Base-by-base conservation (phyloP, 2,888 invertebrate genomes). In the Drosophila affinis region DNA sequence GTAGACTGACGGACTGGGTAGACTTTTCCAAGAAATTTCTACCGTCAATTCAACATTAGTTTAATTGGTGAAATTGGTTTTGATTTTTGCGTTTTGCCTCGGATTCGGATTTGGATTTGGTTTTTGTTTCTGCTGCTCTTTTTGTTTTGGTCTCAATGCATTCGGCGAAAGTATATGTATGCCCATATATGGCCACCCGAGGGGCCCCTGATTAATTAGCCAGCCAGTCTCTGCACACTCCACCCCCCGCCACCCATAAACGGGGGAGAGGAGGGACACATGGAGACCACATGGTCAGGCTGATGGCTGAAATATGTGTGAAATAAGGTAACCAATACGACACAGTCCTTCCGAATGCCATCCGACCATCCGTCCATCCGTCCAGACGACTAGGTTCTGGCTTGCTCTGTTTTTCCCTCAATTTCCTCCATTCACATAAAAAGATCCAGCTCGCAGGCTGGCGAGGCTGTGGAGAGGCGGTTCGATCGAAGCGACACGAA, bases 1-100 rank as follows among this genome's bases (percentile, higher is more conserved):
- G 18, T 29, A 46, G 46, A 12, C 60, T 39, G 54, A 48, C 27
- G 51, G 55, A 51, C 75, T 72, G 69, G 69, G 61, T 63, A 75
- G 70, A 77, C 70, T 73, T 81, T 83, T 82, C 77, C 81, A 72
- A 85, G 85, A 85, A 83, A 83, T 85, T 82, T 85, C 76, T 76
- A 73, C 68, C 62, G 73, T 61, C 82, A 81, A 70, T 73, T 77
- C 52, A 68, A 72, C 62, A 70, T 79, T 72, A 76, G 81, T 81
- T 79, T 82, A 84, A 82, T 83, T 83, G 85, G 82, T 75, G 85
- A 83, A 83, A 83, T 72, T 77, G 69, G 54, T 57, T 65, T 62
- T 64, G 54, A 58, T 72, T 58, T 53, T 46, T 58, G 61, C 39
- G 56, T 27, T 29, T 52, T 52, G 32, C 29, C 53, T 45, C 45